Base-by-base conservation (phyloP, 1,140 invertebrate genomes). In the Frieseomelitta varia region DNA sequence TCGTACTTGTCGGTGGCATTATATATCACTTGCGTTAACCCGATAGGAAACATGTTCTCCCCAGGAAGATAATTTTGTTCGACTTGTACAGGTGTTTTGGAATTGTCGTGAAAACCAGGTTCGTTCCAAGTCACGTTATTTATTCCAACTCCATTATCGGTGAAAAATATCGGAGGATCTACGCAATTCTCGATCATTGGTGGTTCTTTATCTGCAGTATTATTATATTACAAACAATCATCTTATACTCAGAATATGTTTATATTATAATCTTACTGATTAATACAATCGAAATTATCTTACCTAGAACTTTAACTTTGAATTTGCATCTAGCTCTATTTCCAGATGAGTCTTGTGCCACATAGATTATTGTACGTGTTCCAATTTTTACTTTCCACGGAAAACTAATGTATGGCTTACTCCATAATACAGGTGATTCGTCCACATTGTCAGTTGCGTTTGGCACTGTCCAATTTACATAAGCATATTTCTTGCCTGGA, bases 41-140 rank as follows among this genome's bases (percentile, higher is more conserved):
- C 96, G 19, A 95, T 88, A 4, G 94, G 93, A 92, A 97, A 97
- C 8, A 89, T 84, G 21, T 81, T 75, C n/a, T 87, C 74, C 2
- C 81, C 89, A 2, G 84, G 68, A n/a, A 73, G 27, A 82, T 92
- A 84, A 69, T 85, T 91, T 71, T 86, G 89, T 24, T 91, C 92
- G 0, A 96, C 91, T 73, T 85, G 91, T 0, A 96, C 88, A 0
- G 91, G 88, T 58, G 92, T 85, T 67, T 95, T 95, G 0, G 97
- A 97, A 93, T 97, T 97, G 88, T 97, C 97, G 84, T 95, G 96
- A 91, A 97, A 96, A 14, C 96, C 91, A 27, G 97, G 97, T 86
- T 97, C 96, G 74, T 96, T 96, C 96, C 97, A 97, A 11, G 95
- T 94, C 6, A 96, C 93, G 86, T 95, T 95, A 58, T 71, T 72